Evolutionary conservation across 2,113 vertebrate genomes (phyloP), one percentile per base, ranked within the genome.

Genomic region (Cebus imitator): DNA sequence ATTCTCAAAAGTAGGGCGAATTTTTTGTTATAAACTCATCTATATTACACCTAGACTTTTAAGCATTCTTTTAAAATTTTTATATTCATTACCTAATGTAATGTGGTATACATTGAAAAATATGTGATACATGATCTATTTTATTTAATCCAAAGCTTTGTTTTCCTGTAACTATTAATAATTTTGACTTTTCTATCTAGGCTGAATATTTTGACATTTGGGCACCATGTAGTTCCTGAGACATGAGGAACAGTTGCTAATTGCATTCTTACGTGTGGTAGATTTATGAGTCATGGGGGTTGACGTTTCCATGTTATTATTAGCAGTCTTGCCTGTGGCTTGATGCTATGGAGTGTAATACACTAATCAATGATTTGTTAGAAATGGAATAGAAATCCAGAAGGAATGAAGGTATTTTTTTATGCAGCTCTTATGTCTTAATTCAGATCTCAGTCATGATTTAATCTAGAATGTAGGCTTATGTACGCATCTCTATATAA

Each of bases 281-380:
- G 68, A 75, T 87, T 25, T 75, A 17, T 57, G 43, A 85, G 20
- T 95, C 78, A 73, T n/a, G 32, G 75, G 88, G 16, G 57, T 61
- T 95, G 58, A 87, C 1, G 11, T 91, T 94, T 88, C 37, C 30
- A 17, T 95, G 87, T 57, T 94, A 61, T 83, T 96, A 78, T 95
- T 94, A 89, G 30, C 73, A 89, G 1, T 61, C 20, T 86, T 95
- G 6, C 27, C 43, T 92, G 11, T 95, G 76, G 45, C 72, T 94
- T 97, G n/a, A 52, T 93, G 79, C 43, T 84, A 32, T 57, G 82
- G 12, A 78, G 32, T 40, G 40, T 92, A 68, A 50, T 57, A 57
- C 55, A 43, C 91, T 92, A 61, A 76, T 73, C 8, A 61, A 27
- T 68, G 27, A 70, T 50, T 66, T 95, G 35, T 95, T 80, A 88